These are phyloP conservation scores for Eospalax fontanierii DNA, from an alignment of 2,797 vertebrate genomes.

Conservation along the genomic window DNA sequence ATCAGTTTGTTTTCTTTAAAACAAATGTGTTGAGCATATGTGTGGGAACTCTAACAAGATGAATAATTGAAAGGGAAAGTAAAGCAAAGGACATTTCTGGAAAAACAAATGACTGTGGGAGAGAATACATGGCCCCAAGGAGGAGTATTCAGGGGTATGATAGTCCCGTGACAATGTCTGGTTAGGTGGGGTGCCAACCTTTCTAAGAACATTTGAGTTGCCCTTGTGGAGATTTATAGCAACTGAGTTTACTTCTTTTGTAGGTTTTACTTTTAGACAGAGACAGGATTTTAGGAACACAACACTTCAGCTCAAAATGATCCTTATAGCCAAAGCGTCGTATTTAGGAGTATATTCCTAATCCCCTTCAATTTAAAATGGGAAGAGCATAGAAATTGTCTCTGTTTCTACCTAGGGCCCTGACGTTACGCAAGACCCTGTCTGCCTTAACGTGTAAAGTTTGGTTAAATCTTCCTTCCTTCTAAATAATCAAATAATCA, in stretches of 20 bases:
- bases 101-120: background rate
- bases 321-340: background rate
- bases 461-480: background rate
- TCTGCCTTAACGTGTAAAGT: background rate
- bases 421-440: background rate
- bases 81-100: background rate
- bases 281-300: background rate
- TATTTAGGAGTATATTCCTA: background rate
- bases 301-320: background rate
- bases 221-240: background rate
- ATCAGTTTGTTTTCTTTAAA: background rate
- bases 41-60: background rate
- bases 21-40: background rate
- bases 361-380: background rate
- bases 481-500: constrained; percentile 22
- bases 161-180: background rate
- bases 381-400: background rate
- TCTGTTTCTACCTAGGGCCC: background rate
- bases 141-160: too few species aligned
- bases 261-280: background rate
- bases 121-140: background rate
- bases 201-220: background rate
- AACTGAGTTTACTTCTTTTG: background rate
- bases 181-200: background rate
- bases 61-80: background rate